These are phyloP conservation scores for Aptenodytes patagonicus DNA, from an alignment of 2,113 vertebrate species.

Conservation along the genomic window DNA sequence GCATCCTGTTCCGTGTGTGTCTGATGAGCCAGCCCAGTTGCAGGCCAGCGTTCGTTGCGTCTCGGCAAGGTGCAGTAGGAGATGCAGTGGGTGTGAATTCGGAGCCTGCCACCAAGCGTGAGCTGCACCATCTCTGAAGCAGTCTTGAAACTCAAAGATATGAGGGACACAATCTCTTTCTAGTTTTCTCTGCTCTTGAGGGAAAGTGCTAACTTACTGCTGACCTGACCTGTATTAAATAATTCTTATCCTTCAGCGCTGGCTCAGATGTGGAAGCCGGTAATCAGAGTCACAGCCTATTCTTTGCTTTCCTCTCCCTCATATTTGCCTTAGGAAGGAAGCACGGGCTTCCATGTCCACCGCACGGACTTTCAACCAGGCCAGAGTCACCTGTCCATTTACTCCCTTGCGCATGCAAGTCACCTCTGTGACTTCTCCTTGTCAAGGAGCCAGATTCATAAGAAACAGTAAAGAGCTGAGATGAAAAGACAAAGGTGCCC, in stretches of 20 bases:
- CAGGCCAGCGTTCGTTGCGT: fast-evolving
- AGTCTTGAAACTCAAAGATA: background rate
- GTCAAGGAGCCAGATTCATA: background rate
- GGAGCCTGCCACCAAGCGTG: background rate
- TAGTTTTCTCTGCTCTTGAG: background rate
- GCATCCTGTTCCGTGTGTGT: background rate
- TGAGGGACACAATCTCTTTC: background rate
- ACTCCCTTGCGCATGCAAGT: background rate
- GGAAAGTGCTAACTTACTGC: background rate
- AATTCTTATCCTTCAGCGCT: background rate
- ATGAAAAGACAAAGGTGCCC: background rate
- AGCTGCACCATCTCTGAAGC: background rate
- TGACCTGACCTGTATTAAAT: background rate
- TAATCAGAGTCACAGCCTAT: background rate
- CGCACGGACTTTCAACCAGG: background rate
- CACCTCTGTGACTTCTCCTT: background rate
- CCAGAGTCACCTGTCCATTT: background rate
- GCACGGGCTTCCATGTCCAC: background rate
- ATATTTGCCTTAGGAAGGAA: background rate
- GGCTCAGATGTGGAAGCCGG: background rate
- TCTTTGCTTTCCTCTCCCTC: background rate
- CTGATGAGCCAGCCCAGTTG: background rate
- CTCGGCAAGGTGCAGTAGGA: background rate
- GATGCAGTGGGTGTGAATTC: background rate
- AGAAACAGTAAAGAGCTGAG: background rate